These are phyloP conservation scores for Molorchus minor DNA, from an alignment of 2,888 invertebrate genomes.

Conservation along the genomic window DNA sequence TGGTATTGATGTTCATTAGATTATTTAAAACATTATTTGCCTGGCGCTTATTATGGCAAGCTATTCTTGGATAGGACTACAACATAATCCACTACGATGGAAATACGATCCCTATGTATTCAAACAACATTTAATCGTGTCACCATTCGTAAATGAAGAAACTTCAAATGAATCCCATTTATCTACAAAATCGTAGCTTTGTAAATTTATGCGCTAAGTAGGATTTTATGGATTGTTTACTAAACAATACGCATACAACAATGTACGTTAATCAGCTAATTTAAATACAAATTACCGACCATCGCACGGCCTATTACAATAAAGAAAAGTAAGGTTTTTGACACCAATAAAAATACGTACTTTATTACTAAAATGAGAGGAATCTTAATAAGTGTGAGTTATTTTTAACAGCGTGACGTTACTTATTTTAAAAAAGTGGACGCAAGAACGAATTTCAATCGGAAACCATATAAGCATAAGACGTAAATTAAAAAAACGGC, in stretches of 20 bases:
- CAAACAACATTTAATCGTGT: too few relatives aligned
- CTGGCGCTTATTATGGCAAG: too few relatives aligned
- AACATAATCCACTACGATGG: too few relatives aligned
- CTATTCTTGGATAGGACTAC: too few relatives aligned
- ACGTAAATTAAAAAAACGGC: not conserved
- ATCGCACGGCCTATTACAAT: constrained; percentile 39
- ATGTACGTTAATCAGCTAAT: constrained; percentile 33
- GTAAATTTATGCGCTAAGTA: constrained; percentile 7
- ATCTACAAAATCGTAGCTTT: not conserved
- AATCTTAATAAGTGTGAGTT: constrained; percentile 41
- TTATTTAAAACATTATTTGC: too few relatives aligned
- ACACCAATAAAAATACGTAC: constrained; percentile 38
- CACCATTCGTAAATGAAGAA: too few relatives aligned
- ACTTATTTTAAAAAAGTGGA: constrained; percentile 26
- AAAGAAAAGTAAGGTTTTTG: constrained; percentile 36
- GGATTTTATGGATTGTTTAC: constrained; percentile 27
- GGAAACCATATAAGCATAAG: not conserved
- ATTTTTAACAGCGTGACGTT: constrained; percentile 40
- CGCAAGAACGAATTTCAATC: constrained; percentile 1
- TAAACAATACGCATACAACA: constrained; percentile 18
- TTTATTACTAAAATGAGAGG: constrained; percentile 42
- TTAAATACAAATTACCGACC: constrained; percentile 43
- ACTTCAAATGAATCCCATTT: not conserved
- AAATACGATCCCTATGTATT: too few relatives aligned
- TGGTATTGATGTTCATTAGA: too few relatives aligned